Base-by-base conservation (phyloP, 2,797 vertebrate genomes). In the Sebastes miniatus region DNA sequence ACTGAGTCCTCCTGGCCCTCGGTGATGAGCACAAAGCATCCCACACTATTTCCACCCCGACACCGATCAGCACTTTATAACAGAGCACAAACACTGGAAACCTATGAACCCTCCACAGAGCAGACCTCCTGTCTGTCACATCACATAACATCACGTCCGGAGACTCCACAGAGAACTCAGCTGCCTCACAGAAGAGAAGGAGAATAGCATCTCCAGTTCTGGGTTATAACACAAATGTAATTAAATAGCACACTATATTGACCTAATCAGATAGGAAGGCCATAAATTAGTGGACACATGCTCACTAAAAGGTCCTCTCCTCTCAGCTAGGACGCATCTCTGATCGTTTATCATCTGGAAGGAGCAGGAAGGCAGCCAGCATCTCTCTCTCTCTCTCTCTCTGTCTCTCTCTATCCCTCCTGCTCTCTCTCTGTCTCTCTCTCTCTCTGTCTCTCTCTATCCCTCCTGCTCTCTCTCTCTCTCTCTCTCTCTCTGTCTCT, bases 321-420 rank as follows among this genome's bases (percentile, higher is more conserved):
- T 88, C 91, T 91, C 93, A 93, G 92, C 93, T 91, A 89, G 91
- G 89, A 91, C 78, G 85, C 91, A 91, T 93, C 93, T 92, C 90
- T 92, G 90, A 94, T 96, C 93, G 90, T 95, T 95, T 94, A 96
- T 95, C 95, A 95, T 94, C 93, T 88, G 92, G 95, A 92, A 95
- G 93, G 87, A 93, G 93, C 91, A 93, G 90, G 89, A 92, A 92
- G 79, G 86, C 89, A 88, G 92, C 87, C 92, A 90, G 85, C 79
- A 80, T 89, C 79, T 86, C 91, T 69, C 73, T 27, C 77, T 70
- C 79, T 74, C 71, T 65, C 57, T 8, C 25, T 11, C 27, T 22
- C 22, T 27, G 25, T 57, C 77, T 77, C 70, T 27, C 27, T 27
- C 27, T 25, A 25, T 25, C 25, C 25, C 25, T 25, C 25, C 25